phyloP scores from a whole-genome alignment of 1,140 invertebrate species.

The Drosophila baimaii region DNA sequence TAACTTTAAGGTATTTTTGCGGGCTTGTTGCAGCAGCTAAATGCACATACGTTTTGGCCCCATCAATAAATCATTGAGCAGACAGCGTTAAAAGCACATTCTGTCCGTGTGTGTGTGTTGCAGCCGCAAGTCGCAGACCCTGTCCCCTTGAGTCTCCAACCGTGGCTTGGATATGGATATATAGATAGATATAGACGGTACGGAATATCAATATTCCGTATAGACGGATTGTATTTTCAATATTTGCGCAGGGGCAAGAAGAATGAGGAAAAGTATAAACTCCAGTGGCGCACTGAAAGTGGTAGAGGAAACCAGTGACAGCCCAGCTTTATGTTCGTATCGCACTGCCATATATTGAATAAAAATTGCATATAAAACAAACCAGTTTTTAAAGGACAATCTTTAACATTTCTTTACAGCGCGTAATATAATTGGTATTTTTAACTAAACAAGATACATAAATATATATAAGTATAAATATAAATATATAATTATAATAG shows the following conservation, averaged over 20 bases:
- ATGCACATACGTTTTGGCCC: constrained; percentile 62
- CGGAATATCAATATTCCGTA: constrained; percentile 80
- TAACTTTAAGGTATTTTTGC: constrained; percentile 43
- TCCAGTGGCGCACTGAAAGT: constrained; percentile 22
- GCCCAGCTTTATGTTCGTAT: neutral
- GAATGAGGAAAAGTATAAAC: constrained; percentile 38
- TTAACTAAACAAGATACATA: no score
- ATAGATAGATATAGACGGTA: constrained; percentile 58
- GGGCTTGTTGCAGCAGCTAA: constrained; percentile 63
- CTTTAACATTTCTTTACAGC: no score
- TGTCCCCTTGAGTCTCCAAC: neutral
- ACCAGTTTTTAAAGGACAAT: neutral
- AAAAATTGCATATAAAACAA: neutral
- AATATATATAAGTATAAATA: neutral
- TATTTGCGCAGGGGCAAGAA: constrained; percentile 76
- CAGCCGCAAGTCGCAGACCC: constrained; percentile 41
- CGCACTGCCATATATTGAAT: neutral
- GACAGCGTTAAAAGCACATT: constrained; percentile 80
- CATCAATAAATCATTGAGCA: constrained; percentile 80
- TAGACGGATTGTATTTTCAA: constrained; percentile 82
- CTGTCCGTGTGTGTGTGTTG: constrained; percentile 25
- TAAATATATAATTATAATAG: neutral
- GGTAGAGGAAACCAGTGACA: constrained; percentile 1
- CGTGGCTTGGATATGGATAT: constrained; percentile 20
- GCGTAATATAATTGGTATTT: no score